phyloP scores from a whole-genome alignment of 2,113 vertebrate genomes.

The Morone saxatilis region DNA sequence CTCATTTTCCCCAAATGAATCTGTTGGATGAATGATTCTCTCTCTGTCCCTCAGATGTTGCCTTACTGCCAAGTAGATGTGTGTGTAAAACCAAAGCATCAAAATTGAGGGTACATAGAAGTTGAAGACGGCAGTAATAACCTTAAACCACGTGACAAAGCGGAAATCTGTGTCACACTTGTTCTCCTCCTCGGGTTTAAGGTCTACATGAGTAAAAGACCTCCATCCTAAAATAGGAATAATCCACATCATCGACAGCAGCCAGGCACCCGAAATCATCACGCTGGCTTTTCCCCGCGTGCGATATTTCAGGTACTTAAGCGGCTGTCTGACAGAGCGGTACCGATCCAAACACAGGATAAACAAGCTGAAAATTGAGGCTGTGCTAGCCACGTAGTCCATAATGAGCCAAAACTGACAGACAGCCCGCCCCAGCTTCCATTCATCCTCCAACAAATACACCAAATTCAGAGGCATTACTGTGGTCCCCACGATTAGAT shows the following conservation, averaged over 20 bases:
- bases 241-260: constrained; percentile 92
- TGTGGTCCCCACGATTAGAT: constrained; percentile 91
- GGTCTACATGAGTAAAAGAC: constrained; percentile 74
- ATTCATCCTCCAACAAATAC: constrained; percentile 86
- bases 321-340: constrained; percentile 92
- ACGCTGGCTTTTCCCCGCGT: constrained; percentile 88
- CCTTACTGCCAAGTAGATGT: constrained; percentile 90
- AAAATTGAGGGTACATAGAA: constrained; percentile 94
- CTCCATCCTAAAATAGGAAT: constrained; percentile 95
- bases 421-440: constrained; percentile 87
- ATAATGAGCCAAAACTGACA: constrained; percentile 98
- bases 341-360: constrained; percentile 94
- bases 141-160: constrained; percentile 93
- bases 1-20: constrained; percentile 76
- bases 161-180: constrained; percentile 95
- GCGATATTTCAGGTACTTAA: constrained; percentile 92
- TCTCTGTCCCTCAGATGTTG: constrained; percentile 89
- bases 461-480: constrained; percentile 96
- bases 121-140: constrained; percentile 91
- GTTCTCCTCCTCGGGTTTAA: constrained; percentile 69
- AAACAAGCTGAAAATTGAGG: constrained; percentile 95
- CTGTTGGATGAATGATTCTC: constrained; percentile 80
- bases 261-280: constrained; percentile 91
- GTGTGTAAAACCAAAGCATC: constrained; percentile 94
- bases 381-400: constrained; percentile 97